Conservation (phyloP, 1,140 invertebrate genomes). For the Holotrichia oblita region DNA sequence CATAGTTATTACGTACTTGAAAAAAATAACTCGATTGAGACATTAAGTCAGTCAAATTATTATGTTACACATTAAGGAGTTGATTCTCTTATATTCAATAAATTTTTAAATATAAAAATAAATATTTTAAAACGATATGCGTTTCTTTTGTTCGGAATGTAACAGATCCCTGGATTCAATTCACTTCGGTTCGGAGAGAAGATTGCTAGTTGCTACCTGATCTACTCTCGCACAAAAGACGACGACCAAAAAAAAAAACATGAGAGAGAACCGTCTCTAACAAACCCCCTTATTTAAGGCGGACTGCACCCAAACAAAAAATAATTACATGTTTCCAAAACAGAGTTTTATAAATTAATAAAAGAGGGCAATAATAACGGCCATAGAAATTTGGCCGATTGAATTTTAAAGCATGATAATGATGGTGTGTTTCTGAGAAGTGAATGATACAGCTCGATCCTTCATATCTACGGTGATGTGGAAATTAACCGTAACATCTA, state of each 20-base stretch:
- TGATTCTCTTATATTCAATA: too few species aligned
- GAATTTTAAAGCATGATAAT: conserved; percentile 4
- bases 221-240: neutral
- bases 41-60: too few species aligned
- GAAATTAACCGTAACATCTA: too few species aligned
- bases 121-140: too few species aligned
- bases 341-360: conserved; percentile 18
- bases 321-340: conserved; percentile 21
- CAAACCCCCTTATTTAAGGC: neutral
- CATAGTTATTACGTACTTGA: too few species aligned
- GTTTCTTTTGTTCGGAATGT: too few species aligned
- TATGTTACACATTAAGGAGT: too few species aligned
- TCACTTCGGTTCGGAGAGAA: too few species aligned
- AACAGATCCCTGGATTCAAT: too few species aligned
- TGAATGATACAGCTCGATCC: neutral
- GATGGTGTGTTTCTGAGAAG: neutral
- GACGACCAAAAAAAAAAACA: neutral
- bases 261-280: neutral
- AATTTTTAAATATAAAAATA: too few species aligned
- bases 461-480: too few species aligned
- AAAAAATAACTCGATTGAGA: too few species aligned
- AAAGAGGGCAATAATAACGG: conserved; percentile 1
- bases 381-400: conserved; percentile 5
- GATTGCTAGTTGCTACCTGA: conserved; percentile 8
- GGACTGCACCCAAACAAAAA: conserved; percentile 1